phyloP scores from a whole-genome alignment of 2,113 vertebrate species.

The human region GRCh38 chr9:92601001-92601500 shows the following conservation, averaged over 20 bases:
- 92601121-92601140: not conserved
- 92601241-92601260: not conserved
- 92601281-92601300: not conserved
- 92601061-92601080: not conserved
- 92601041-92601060: not conserved
- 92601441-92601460: not conserved
- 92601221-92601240: not conserved
- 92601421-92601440: not conserved
- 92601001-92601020: not conserved
- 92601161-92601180: not conserved
- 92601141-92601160: conserved; percentile 1
- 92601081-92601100: conserved; percentile 32
- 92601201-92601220: not conserved
- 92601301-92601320: not conserved
- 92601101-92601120: not conserved
- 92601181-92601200: conserved; percentile 15
- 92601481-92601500: not conserved
- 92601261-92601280: not conserved
- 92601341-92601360: not conserved
- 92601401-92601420: not conserved
- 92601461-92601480: not conserved
- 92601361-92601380: not conserved
- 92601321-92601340: not conserved
- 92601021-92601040: not conserved
- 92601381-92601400: not conserved